Base-by-base conservation (phyloP, 2,888 invertebrate genomes). In the Azorinus chamasolen region DNA sequence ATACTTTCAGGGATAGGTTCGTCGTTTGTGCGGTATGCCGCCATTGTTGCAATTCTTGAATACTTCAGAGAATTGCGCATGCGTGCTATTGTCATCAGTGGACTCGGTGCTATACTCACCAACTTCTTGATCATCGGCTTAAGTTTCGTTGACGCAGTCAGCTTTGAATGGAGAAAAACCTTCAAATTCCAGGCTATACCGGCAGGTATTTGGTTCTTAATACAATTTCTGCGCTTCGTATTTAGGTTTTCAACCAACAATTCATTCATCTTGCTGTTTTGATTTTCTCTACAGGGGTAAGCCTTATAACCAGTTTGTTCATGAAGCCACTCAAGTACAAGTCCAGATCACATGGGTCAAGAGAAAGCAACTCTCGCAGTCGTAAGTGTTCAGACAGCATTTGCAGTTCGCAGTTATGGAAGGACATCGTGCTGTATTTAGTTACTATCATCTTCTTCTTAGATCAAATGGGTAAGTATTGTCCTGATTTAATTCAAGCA, bases 131-230 rank as follows among this genome's bases (percentile, higher is more conserved):
- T 64, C 43, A 54, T 64, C 20, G 64, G 54, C 1, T n/a, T 54
- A 14, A 55, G 54, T 1, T 54, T 64, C 43, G 18, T 54, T 5
- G 64, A 64, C 27, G 37, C 53, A 3, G 32, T 64, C n/a, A 55
- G 55, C 45, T 53, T 64, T 51, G 54, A 64, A 6, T 64, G 64
- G 64, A 64, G 14, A 20, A 64, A 22, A 1, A 55, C 43, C 20
- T 64, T 64, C 24, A 64, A 55, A 46, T 64, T 25, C 32, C 64
- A 54, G 22, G 64, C 64, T 22, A 64, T 64, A 27, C 64, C 64
- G 2, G 64, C 64, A 46, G 64, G 64, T 54, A 14, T 6, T 10
- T 37, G 14, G n/a, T 16, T 54, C 54, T 25, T 53, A 27, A 12
- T 41, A 12, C 41, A 41, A 41, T 41, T 8, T 8, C 41, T 41